Base-by-base conservation (phyloP, 92 coral and sea anemone species). In the Nematostella vectensis region DNA sequence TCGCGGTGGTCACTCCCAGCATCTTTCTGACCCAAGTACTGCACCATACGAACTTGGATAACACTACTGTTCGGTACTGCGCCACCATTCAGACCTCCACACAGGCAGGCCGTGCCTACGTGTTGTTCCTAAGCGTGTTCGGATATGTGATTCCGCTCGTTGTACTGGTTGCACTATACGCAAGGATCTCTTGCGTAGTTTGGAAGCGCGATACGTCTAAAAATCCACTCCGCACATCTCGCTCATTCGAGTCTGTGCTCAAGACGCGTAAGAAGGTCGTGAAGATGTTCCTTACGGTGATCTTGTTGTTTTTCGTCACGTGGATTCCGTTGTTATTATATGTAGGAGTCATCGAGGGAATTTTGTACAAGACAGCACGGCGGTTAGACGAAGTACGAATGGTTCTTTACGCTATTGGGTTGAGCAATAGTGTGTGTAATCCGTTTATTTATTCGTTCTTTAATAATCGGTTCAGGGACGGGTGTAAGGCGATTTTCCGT, bases 251-350 rank as follows among this genome's bases (percentile, higher is more conserved):
- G 15, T 66, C 81, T 20, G 37, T 75, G 60, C 65, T 74, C 24
- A 77, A 68, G 54, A 80, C 76, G 28, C 63, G 87, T 17, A 85
- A 80, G 59, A 85, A 85, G 62, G 95, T 85, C 10, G 42, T 85
- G 31, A 85, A 85, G 50, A 85, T 85, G 95, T 80, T 85, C 29
- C 47, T 85, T 0, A 85, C 95, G 1, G 95, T 85, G 17, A 80
- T 85, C 20, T 39, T 80, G n/a, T 77, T 85, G 11, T 85, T 85
- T 42, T 56, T 80, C 27, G 37, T 71, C 11, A 85, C 95, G 15
- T 85, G 95, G 95, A 38, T 85, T 15, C 95, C 95, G 0, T 48
- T 80, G 49, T 54, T 85, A 27, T 48, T 85, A 13, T 85, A 85
- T 49, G 68, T 85, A 22, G 82, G 88, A 13, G 71, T 73, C 44